phyloP scores from a whole-genome alignment of 2,888 invertebrate genomes.

The Lutraria lutraria region DNA sequence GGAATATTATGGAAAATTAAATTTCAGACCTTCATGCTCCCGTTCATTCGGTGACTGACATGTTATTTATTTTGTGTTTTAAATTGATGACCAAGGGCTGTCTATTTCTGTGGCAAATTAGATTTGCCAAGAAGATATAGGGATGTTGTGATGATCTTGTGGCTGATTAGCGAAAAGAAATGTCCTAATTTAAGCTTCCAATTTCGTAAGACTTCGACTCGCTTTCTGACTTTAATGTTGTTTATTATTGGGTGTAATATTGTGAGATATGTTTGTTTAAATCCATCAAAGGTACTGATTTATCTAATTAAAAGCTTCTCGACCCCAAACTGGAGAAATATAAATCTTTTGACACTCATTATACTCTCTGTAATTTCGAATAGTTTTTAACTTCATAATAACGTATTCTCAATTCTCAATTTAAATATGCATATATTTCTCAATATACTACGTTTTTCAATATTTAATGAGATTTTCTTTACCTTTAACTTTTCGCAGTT shows the following conservation, averaged over 20 bases:
- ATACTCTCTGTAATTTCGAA: background rate
- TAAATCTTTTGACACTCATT: background rate
- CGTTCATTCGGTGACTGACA: slow-evolving; percentile 65
- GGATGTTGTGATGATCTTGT: slow-evolving; percentile 52
- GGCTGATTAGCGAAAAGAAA: slow-evolving; percentile 61
- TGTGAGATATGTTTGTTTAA: background rate
- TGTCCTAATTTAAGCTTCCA: slow-evolving; percentile 59
- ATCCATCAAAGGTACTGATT: background rate
- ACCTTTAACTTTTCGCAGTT: too few species aligned
- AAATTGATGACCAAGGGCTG: slow-evolving; percentile 69
- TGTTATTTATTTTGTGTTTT: slow-evolving; percentile 70
- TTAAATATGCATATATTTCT: too few species aligned
- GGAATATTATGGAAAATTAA: slow-evolving; percentile 71
- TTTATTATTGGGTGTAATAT: slow-evolving; percentile 21
- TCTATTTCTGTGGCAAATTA: slow-evolving; percentile 59
- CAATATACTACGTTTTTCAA: too few species aligned
- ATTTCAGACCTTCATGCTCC: slow-evolving; percentile 68
- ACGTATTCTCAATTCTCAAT: too few species aligned
- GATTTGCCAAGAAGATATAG: slow-evolving; percentile 67
- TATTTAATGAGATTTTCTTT: too few species aligned
- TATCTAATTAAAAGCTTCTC: background rate
- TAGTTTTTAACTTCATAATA: too few species aligned
- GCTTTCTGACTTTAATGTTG: slow-evolving; percentile 36
- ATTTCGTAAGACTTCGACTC: slow-evolving; percentile 37
- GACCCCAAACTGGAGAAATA: background rate